phyloP scores from a whole-genome alignment of 2,113 vertebrate genomes.

The Thomomys bottae region DNA sequence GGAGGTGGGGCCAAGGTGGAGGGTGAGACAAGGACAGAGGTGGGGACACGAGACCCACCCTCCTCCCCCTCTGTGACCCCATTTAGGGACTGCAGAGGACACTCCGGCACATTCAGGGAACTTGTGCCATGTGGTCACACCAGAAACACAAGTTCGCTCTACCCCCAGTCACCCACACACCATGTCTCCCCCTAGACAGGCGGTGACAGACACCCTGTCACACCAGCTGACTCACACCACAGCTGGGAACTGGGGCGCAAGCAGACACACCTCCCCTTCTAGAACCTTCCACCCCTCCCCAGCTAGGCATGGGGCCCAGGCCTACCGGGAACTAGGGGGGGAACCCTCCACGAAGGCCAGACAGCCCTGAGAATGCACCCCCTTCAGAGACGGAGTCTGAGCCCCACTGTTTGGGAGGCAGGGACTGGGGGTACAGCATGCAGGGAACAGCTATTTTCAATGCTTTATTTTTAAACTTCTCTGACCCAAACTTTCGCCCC shows the following conservation, averaged over 20 bases:
- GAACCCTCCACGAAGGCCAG: not conserved
- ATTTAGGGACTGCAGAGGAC: not conserved
- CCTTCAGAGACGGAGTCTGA: not conserved
- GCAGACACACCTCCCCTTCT: not conserved
- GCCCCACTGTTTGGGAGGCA: not conserved
- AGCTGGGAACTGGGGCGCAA: not conserved
- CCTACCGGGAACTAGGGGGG: not conserved
- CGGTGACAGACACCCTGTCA: not conserved
- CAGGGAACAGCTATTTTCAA: conserved; percentile 57
- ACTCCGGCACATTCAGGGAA: not conserved
- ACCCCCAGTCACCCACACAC: not conserved
- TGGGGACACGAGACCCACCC: not conserved
- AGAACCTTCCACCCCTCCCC: not conserved
- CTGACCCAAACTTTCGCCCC: not conserved
- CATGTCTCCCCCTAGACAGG: not conserved
- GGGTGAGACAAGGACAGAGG: not conserved
- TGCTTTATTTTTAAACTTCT: conserved; percentile 66
- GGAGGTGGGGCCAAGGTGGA: not conserved
- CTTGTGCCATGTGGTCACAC: not conserved
- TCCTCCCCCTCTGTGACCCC: not conserved
- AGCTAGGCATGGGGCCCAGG: not conserved
- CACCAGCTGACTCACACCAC: conserved; percentile 39
- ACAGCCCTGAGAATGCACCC: not conserved
- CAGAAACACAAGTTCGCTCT: not conserved
- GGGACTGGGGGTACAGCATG: not conserved